Evolutionary conservation across 30 jellyfish, hydroid and myxozoan genomes (phyloP), one percentile per base, ranked within the genome.

Genomic region (Aurelia aurita complex sp. Pacific): DNA sequence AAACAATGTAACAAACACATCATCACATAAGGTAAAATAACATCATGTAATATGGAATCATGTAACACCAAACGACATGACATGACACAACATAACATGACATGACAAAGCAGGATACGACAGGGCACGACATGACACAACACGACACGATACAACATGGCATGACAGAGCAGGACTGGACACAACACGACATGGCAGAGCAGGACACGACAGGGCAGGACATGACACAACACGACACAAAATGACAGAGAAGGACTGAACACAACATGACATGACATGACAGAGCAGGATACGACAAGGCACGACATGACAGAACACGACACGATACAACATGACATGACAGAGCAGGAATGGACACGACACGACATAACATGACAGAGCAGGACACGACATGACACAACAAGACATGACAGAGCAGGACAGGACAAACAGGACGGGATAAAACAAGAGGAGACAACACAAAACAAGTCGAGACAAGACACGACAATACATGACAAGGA

Each of bases 351-450:
- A 17, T 29, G 1, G 75, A 14, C 61, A 34, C 0, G n/a, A 35
- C n/a, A 13, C 3, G 66, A 69, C 66, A 35, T 23, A 7, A 68
- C 7, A 68, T 2, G 35, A 65, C 75, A 65, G 0, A 17, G 10
- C 80, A 40, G 32, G 33, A 69, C 33, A 10, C 29, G 80, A 19
- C 38, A 69, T 0, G 80, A 69, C 80, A 29, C 53, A 35, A 69
- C 5, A 69, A 13, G 51, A 17, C 38, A 17, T 0, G 59, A 23
- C 29, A 23, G 29, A 23, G 29, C 29, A 23, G 29, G 29, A 23
- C 29, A 23, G 29, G 29, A 23, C 29, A 23, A 23, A 5, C 29
- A 7, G 52, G 54, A 57, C 14, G 10, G 36, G 10, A 68, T 10
- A 57, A 7, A 17, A 68, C 54, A 68, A 68, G 78, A 68, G 51